phyloP scores from a whole-genome alignment of 30 jellyfish, hydroid and myxozoan genomes.

The Hydractinia echinata region DNA sequence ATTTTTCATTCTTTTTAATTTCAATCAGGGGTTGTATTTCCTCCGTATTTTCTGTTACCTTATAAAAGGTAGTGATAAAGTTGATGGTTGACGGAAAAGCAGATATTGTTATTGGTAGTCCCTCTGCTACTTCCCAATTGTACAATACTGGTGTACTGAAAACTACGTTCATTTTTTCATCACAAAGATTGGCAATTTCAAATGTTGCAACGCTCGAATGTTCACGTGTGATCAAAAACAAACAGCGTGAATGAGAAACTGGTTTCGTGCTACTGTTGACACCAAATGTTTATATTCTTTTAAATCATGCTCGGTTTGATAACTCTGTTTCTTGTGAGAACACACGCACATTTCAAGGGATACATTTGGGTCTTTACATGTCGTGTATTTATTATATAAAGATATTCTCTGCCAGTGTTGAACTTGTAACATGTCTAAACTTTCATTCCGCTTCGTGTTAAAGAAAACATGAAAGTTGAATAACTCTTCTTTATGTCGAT shows the following conservation, averaged over 20 bases:
- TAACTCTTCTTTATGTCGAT: conserved; percentile 28
- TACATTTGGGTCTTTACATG: conserved; percentile 53
- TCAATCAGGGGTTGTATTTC: neutral
- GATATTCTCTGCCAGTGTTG: conserved; percentile 75
- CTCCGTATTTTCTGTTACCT: neutral
- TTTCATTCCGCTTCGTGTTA: neutral
- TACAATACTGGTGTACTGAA: neutral
- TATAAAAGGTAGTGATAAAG: conserved; percentile 23
- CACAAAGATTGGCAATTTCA: conserved; percentile 49
- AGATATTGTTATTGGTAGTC: conserved; percentile 32
- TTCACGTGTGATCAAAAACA: conserved; percentile 37
- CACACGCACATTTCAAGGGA: conserved; percentile 71
- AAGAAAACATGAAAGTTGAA: conserved; percentile 54
- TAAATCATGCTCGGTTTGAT: neutral
- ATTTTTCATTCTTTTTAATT: neutral
- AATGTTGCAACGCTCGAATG: conserved; percentile 32
- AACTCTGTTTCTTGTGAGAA: neutral
- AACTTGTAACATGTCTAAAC: conserved; percentile 13
- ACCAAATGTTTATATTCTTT: conserved; percentile 36
- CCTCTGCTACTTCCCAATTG: conserved; percentile 37
- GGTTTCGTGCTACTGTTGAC: neutral
- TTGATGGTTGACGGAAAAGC: conserved; percentile 19
- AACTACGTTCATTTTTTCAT: neutral
- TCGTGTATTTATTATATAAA: conserved; percentile 37
- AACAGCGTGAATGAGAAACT: conserved; percentile 19